Evolutionary conservation across 2,888 invertebrate genomes (phyloP).

Genomic region (Eupithecia subumbrata): DNA sequence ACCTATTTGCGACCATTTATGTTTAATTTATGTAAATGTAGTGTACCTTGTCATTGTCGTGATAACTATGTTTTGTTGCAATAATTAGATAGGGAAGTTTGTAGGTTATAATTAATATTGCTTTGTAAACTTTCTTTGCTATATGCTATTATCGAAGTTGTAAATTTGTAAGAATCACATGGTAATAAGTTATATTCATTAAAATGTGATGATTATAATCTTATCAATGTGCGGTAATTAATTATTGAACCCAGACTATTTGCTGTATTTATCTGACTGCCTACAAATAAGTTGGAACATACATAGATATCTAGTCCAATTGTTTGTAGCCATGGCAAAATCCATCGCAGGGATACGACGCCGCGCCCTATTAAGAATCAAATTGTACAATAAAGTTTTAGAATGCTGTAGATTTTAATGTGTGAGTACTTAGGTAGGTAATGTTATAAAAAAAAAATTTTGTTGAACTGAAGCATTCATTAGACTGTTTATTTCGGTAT

Average conservation of each 20-base stretch:
- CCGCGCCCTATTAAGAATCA: neutral
- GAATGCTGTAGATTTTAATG: neutral
- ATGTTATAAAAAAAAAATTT: neutral
- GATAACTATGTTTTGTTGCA: neutral
- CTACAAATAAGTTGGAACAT: neutral
- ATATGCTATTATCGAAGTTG: neutral
- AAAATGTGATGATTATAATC: no score
- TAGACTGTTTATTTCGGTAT: neutral
- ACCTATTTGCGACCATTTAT: neutral
- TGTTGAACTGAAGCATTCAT: slow-evolving; percentile 1
- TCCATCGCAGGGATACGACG: neutral
- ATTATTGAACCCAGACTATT: no score
- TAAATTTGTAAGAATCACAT: neutral
- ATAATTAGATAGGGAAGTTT: neutral
- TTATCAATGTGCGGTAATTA: neutral
- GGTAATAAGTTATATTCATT: no score
- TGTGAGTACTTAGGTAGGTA: neutral
- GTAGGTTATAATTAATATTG: neutral
- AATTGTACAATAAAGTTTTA: neutral
- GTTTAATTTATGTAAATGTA: neutral
- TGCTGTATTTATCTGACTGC: neutral
- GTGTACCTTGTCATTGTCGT: neutral
- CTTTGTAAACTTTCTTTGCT: no score
- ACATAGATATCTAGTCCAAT: no score
- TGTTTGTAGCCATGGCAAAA: neutral